A percentile compares a stretch with the other conserved stretches of the same genome.
These are phyloP conservation scores for Drosophila infuscata DNA, from an alignment of 2,888 invertebrate species.

Conservation along the genomic window DNA sequence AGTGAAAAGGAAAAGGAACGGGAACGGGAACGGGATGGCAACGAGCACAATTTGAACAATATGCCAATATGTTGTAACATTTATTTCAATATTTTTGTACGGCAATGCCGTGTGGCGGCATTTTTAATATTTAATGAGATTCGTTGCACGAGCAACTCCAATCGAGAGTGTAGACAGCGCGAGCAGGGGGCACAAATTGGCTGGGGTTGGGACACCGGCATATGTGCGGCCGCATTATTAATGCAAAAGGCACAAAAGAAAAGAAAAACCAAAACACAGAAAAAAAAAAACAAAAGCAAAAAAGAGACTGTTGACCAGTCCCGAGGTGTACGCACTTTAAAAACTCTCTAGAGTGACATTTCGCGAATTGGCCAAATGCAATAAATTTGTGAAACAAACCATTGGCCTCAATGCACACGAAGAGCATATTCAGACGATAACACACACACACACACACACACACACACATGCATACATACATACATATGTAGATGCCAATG, in stretches of 20 bases:
- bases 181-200: not conserved
- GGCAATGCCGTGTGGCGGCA: constrained; percentile 70
- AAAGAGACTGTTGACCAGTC: constrained; percentile 48
- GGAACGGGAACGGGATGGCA: not conserved
- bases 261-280: constrained; percentile 14
- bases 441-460: not conserved
- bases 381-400: constrained; percentile 73
- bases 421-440: not conserved
- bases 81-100: constrained; percentile 74
- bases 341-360: constrained; percentile 84
- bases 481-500: constrained; percentile 2
- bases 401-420: constrained; percentile 40
- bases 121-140: constrained; percentile 74
- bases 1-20: not conserved
- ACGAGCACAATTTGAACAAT: constrained; percentile 62
- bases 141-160: constrained; percentile 53
- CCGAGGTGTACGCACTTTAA: constrained; percentile 52
- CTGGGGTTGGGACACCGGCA: constrained; percentile 37
- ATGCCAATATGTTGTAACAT: constrained; percentile 79
- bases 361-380: constrained; percentile 82
- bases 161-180: constrained; percentile 5
- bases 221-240: constrained; percentile 72
- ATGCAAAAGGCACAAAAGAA: constrained; percentile 63
- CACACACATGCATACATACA: not conserved
- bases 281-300: constrained; percentile 6